These are phyloP conservation scores for Fratercula arctica DNA, from an alignment of 2,797 vertebrate genomes.

Conservation along the genomic window DNA sequence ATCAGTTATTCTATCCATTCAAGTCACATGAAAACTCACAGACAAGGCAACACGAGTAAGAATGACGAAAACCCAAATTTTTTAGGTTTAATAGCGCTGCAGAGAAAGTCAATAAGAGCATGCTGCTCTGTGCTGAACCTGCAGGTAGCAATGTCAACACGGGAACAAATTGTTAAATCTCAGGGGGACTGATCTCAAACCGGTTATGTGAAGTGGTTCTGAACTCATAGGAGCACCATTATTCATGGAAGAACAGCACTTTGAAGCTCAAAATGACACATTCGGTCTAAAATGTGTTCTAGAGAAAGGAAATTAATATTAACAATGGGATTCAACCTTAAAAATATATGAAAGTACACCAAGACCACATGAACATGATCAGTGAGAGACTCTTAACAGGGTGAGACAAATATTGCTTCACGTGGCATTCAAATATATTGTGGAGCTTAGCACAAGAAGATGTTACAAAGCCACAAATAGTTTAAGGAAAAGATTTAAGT, in stretches of 20 bases:
- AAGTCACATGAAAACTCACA: background rate
- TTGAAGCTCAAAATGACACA: background rate
- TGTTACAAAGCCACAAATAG: background rate
- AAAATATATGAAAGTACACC: background rate
- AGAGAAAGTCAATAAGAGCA: background rate
- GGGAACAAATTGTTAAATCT: background rate
- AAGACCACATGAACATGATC: background rate
- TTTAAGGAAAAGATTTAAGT: background rate
- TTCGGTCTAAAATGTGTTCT: background rate
- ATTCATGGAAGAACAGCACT: background rate
- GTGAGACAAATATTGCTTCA: background rate
- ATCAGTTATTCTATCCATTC: background rate
- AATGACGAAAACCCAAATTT: rapidly evolving
- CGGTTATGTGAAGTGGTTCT: background rate
- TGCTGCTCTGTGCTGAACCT: background rate
- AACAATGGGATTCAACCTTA: background rate
- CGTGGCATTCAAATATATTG: background rate
- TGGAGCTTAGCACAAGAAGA: background rate
- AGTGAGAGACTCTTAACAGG: background rate
- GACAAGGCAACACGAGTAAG: background rate
- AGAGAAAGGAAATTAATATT: background rate
- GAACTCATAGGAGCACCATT: background rate
- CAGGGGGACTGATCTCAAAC: background rate
- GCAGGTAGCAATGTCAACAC: background rate
- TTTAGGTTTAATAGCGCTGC: background rate